A percentile compares a stretch with the other conserved stretches of the same genome.
phyloP scores from a whole-genome alignment of 30 jellyfish, hydroid and myxozoan genomes.

The Aurelia sp. region DNA sequence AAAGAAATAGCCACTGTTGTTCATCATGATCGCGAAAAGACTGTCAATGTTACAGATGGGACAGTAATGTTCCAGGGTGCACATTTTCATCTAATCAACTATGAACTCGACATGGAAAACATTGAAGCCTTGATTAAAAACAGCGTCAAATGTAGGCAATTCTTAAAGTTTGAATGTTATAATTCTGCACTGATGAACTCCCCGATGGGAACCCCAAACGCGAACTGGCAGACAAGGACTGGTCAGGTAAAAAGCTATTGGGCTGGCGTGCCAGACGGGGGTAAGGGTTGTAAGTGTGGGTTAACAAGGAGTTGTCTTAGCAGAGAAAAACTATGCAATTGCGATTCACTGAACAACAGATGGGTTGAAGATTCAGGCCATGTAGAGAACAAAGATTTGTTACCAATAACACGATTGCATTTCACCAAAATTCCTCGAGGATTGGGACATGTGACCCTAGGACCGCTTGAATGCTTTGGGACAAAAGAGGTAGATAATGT shows the following conservation, averaged over 20 bases:
- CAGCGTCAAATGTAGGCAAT: conserved; percentile 78
- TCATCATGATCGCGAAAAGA: conserved; percentile 65
- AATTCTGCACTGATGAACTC: conserved; percentile 74
- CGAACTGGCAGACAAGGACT: conserved; percentile 75
- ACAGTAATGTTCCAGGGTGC: conserved; percentile 53
- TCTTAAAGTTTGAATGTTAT: conserved; percentile 73
- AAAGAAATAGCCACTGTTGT: conserved; percentile 54
- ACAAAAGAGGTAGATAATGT: conserved; percentile 30
- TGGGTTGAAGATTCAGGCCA: conserved; percentile 91
- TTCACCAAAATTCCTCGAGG: conserved; percentile 76
- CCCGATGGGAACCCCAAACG: conserved; percentile 88
- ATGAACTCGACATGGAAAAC: conserved; percentile 69
- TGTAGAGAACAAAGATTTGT: conserved; percentile 68
- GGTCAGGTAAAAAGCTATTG: conserved; percentile 76
- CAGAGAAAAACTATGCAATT: conserved; percentile 77
- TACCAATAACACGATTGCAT: conserved; percentile 81
- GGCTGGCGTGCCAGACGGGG: conserved; percentile 94
- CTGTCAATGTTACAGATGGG: conserved; percentile 64
- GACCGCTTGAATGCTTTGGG: conserved; percentile 95
- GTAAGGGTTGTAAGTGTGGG: conserved; percentile 92
- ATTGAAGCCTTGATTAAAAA: conserved; percentile 76
- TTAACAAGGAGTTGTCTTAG: conserved; percentile 70
- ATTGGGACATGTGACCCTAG: conserved; percentile 64
- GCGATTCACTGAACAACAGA: conserved; percentile 78
- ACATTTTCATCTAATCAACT: conserved; percentile 59